These are phyloP conservation scores for Diceros bicornis DNA, from an alignment of 2,797 vertebrate genomes.

Conservation along the genomic window DNA sequence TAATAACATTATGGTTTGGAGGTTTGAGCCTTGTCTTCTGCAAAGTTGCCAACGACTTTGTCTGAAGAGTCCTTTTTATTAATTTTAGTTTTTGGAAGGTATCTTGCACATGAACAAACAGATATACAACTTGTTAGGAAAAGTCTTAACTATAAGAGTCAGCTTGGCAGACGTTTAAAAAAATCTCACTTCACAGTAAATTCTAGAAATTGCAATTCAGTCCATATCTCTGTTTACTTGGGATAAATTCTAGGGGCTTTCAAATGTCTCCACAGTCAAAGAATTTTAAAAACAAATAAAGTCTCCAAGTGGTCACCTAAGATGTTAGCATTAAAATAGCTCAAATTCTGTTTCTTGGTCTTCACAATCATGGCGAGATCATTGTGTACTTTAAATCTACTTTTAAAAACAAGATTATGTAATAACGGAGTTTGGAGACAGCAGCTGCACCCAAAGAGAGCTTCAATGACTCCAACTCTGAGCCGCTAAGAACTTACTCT, in stretches of 20 bases:
- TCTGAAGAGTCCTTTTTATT: neutral
- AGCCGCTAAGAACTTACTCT: neutral
- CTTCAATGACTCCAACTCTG: neutral
- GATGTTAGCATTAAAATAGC: neutral
- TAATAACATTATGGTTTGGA: neutral
- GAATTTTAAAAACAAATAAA: neutral
- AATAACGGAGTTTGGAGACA: neutral
- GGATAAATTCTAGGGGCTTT: neutral
- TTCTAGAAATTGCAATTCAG: neutral
- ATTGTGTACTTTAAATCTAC: constrained; percentile 3
- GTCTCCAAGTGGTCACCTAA: neutral
- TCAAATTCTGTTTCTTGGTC: neutral
- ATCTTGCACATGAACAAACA: neutral
- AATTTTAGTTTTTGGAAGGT: constrained; percentile 12
- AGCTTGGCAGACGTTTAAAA: neutral
- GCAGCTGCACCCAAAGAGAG: neutral
- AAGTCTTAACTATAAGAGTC: neutral
- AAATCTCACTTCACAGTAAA: neutral
- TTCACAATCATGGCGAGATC: neutral
- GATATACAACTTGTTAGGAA: neutral
- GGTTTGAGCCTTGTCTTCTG: neutral
- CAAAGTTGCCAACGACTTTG: neutral
- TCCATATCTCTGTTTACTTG: neutral
- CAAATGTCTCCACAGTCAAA: neutral
- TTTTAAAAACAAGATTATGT: constrained; percentile 1